Evolutionary conservation across 1,140 invertebrate species (phyloP).

Genomic region (Rhagoletis pomonella): DNA sequence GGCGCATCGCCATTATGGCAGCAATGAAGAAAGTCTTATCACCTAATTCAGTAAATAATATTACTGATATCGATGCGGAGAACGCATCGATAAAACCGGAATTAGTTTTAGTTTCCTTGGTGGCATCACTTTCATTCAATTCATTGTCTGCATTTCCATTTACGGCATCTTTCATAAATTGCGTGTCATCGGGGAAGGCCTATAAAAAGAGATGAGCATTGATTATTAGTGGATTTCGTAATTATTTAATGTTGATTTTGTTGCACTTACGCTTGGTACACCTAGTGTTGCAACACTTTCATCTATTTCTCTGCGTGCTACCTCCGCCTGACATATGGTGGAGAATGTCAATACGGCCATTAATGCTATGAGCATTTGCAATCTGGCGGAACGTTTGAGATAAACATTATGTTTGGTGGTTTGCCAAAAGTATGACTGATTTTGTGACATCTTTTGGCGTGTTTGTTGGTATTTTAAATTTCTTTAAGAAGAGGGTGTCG

Average conservation of each 20-base stretch:
- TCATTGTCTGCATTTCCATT: conserved; percentile 53
- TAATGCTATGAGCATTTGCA: conserved; percentile 69
- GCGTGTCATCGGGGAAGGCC: conserved; percentile 49
- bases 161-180: conserved; percentile 51
- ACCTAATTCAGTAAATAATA: conserved; percentile 97
- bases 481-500: not conserved
- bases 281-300: conserved; percentile 62
- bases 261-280: conserved; percentile 61
- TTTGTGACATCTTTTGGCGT: conserved; percentile 69
- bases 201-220: conserved; percentile 38
- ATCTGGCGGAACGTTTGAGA: conserved; percentile 70
- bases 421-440: conserved; percentile 73
- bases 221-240: not conserved
- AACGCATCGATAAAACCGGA: conserved; percentile 95
- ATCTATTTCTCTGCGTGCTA: conserved; percentile 62
- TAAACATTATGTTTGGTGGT: conserved; percentile 73
- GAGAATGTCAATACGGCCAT: conserved; percentile 71
- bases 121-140: conserved; percentile 54
- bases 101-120: conserved; percentile 57
- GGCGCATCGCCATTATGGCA: conserved; percentile 99
- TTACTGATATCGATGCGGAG: conserved; percentile 94
- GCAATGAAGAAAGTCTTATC: conserved; percentile 99
- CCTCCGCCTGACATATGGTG: conserved; percentile 69
- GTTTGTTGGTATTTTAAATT: not conserved
- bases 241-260: not conserved